Evolutionary conservation across 2,113 vertebrate species (phyloP).

Genomic region (Tachysurus fulvidraco): DNA sequence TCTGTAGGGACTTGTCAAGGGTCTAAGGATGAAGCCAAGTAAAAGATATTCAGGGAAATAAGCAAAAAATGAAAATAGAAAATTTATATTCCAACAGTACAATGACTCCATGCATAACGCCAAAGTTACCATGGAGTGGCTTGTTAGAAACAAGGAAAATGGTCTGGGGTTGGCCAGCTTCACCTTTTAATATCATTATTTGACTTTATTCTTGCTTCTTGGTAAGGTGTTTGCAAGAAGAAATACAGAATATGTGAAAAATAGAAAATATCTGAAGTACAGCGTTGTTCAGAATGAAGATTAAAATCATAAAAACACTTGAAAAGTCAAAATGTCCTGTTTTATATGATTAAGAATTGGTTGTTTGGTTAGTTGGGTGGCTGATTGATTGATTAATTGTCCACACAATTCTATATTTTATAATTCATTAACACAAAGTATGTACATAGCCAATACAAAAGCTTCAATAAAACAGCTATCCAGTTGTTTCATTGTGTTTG

Average conservation of each 20-base stretch:
- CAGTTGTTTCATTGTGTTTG: background rate
- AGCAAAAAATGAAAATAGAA: too few species aligned
- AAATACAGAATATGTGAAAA: too few species aligned
- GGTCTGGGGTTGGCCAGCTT: background rate
- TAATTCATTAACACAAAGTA: background rate
- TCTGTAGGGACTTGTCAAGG: too few species aligned
- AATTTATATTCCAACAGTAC: too few species aligned
- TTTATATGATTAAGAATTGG: background rate
- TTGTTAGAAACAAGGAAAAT: background rate
- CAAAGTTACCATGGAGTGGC: background rate
- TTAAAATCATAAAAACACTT: background rate
- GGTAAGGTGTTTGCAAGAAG: too few species aligned
- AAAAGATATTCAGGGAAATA: background rate
- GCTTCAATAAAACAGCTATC: background rate
- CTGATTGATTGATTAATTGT: background rate
- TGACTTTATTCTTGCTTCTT: too few species aligned
- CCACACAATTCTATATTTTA: background rate
- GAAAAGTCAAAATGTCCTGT: background rate
- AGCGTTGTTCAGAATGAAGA: background rate
- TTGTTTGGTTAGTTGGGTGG: too few species aligned
- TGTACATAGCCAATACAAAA: background rate
- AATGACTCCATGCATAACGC: background rate
- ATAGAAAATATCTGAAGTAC: too few species aligned
- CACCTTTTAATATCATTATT: too few species aligned
- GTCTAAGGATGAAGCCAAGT: background rate